Evolutionary conservation across 2,888 invertebrate genomes (phyloP), one percentile per base, ranked within the genome.

Genomic region (Tipula helvola): DNA sequence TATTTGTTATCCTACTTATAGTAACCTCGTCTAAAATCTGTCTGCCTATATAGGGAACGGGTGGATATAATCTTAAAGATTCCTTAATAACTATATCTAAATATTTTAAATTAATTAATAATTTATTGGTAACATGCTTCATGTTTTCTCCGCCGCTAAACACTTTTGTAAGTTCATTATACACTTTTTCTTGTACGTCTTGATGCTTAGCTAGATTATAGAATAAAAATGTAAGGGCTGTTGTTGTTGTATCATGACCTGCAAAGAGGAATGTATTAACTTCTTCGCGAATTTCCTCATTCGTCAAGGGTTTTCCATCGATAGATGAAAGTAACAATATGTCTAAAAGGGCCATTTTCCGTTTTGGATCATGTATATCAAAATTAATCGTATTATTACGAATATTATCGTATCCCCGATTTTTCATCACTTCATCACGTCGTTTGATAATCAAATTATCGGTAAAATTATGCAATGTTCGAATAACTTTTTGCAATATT

Each of bases 201-300:
- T 91, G 92, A 89, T 92, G 88, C 39, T 89, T 89, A 1, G 93
- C 93, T 83, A 93, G 89, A 87, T 91, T 90, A 88, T 92, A 93
- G 39, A 93, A 90, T 86, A 92, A 89, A 90, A 93, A 93, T 87
- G 91, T 91, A 12, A 93, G 90, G 2, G 92, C 92, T 13, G 93
- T 91, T 0, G 93, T 91, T 10, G 93, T 93, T 3, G 93, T 93
- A 87, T 93, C 93, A 87, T 93, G 92, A 0, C 93, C 93, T 90
- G 94, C 95, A 90, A 95, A 95, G 94, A 95, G 94, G 88, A 95
- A 95, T 0, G 95, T 95, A 88, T 95, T 94, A 0, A 95, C 95
- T 91, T 95, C 95, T 89, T 95, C 94, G 87, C 94, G 92, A 83
- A 96, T 93, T 87, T 93, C 93, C 42, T 93, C 90, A 88, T 94